Base-by-base conservation (phyloP, 2,888 invertebrate species). In the Drosophila borborema region DNA sequence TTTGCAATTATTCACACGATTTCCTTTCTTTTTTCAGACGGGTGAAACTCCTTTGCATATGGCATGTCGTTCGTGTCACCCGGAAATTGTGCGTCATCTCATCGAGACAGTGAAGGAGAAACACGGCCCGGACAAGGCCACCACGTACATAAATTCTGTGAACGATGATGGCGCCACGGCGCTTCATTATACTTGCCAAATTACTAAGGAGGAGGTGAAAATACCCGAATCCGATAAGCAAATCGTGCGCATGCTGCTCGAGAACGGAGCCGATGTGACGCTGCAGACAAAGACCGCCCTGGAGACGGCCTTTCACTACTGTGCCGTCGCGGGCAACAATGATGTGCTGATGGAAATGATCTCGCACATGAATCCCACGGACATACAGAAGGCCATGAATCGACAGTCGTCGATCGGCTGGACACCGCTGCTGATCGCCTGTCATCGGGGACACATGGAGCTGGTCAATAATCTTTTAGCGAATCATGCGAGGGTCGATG, bases 401-500 rank as follows among this genome's bases (percentile, higher is more conserved):
- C 96, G 96, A 89, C 99, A 99, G 92, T 97, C 98, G 66, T 96
- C 96, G 68, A 96, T 98, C 76, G 97, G 99, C 10, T 99, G 99
- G 99, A 99, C 99, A 0, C 99, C 99, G 16, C 94, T 99, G 79
- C 94, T 99, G 60, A 98, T 99, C 85, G 99, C 99, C 23, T 97
- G 99, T 90, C 96, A 99, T 91, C 95, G 97, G 91, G 99, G 99
- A 7, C 99, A 99, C 92, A 96, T 97, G 94, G 97, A 98, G 91
- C 95, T 99, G 82, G 98, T 99, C 48, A 97, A 95, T 90, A 97
- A 97, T 72, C 94, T 99, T 65, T 94, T 99, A 69, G 95, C 96
- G 45, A 98, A 99, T 93, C 98, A 99, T 92, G 99, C 99, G 10
- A 95, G 99, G 91, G 99, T 99, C 20, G 99, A 99, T 92, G 99